Base-by-base conservation (phyloP, 1,140 invertebrate species). In the Diploscapter pachys region DNA sequence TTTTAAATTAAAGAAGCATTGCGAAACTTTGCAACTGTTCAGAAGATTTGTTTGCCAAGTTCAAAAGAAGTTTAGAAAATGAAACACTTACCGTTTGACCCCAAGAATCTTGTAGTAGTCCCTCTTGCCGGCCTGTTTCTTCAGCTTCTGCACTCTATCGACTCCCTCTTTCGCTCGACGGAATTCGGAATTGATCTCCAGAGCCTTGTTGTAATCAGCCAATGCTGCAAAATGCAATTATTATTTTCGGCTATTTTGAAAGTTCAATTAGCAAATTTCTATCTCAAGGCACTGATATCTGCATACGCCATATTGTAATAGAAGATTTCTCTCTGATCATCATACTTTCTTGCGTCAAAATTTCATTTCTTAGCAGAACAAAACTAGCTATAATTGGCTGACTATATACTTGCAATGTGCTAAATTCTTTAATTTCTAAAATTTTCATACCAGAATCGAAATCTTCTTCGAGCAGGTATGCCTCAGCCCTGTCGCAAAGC, bases 71-170 rank as follows among this genome's bases (percentile, higher is more conserved):
- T 31, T 31, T 31, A 8, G 9, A 13, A 13, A 71, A 63, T 69
- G 49, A n/a, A 78, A 77, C n/a, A 68, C 78, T 73, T 81, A 89
- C 86, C 93, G 91, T 85, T 90, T 90, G 0, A 95, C 92, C 13
- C 91, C 91, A 61, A 98, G 88, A 81, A 99, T 99, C 89, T 98
- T 98, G 86, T 99, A 99, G 88, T 99, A 99, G 88, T 99, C 96
- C 83, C 94, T 88, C 81, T 92, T 92, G 81, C 96, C 93, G 0
- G 95, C 89, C 83, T 95, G 91, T 86, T 98, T 98, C 86, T 96
- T 92, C 70, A 96, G 87, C 85, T 95, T 95, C 86, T 98, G 93
- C 2, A 94, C 95, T 82, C 90, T 90, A 75, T 92, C 90, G 3
- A 96, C 85, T 9, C 95, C 95, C 80, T 98, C 94, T 84, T 93